These are phyloP conservation scores for Apantesis nais DNA, from an alignment of 2,888 invertebrate genomes.

Conservation along the genomic window DNA sequence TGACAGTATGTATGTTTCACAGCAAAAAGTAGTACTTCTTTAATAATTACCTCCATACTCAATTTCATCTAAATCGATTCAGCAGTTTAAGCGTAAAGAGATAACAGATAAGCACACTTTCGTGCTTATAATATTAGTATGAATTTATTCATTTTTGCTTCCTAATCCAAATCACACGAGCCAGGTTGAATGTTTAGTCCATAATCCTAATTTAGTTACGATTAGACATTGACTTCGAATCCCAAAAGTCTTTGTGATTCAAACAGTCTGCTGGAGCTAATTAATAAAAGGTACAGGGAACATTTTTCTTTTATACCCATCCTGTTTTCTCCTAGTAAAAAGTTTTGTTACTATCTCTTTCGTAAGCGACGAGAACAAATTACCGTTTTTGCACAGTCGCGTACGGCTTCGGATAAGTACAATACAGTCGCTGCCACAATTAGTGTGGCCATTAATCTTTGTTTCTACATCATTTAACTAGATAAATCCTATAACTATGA, in stretches of 20 bases:
- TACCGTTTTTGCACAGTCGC: constrained; percentile 38
- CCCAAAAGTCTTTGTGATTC: constrained; percentile 20
- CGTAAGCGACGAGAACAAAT: constrained; percentile 29
- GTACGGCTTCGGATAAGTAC: constrained; percentile 17
- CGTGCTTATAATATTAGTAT: too few species aligned
- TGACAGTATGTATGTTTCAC: too few species aligned
- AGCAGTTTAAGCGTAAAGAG: too few species aligned
- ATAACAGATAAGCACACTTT: too few species aligned
- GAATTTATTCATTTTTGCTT: too few species aligned
- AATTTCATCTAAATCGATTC: too few species aligned
- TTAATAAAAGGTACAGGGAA: constrained; percentile 30
- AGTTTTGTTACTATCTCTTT: constrained; percentile 13
- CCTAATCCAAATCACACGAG: neutral
- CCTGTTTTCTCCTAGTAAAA: constrained; percentile 8
- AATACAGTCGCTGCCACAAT: constrained; percentile 32
- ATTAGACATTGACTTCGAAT: constrained; percentile 6
- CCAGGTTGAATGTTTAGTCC: neutral
- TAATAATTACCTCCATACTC: too few species aligned
- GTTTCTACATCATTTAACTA: constrained; percentile 13
- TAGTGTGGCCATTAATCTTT: constrained; percentile 21
- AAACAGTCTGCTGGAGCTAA: constrained; percentile 24
- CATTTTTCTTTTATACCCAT: constrained; percentile 24
- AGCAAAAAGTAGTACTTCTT: too few species aligned
- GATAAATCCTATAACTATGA: constrained; percentile 1
- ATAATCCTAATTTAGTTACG: constrained; percentile 10